Evolutionary conservation across 2,888 invertebrate genomes (phyloP).

Genomic region (Ectemnius cavifrons): DNA sequence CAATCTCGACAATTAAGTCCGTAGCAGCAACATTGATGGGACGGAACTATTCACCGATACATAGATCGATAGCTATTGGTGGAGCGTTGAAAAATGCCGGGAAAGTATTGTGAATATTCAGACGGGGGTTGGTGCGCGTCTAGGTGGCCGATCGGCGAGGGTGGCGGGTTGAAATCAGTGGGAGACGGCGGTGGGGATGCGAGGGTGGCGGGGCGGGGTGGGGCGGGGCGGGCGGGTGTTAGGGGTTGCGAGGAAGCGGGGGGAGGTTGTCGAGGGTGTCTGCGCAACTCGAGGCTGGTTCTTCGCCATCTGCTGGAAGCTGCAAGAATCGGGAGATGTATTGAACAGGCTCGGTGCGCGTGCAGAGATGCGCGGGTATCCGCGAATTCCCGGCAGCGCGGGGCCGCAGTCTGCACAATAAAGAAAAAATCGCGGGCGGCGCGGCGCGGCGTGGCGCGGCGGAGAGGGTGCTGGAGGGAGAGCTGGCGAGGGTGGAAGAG

Average conservation of each 20-base stretch:
- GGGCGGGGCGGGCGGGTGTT: not conserved
- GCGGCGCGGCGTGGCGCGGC: not conserved
- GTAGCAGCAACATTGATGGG: too few relatives aligned
- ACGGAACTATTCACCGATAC: too few relatives aligned
- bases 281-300: slow-evolving; percentile 54
- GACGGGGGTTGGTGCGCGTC: not conserved
- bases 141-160: not conserved
- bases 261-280: slow-evolving; percentile 22
- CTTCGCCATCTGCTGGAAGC: slow-evolving; percentile 77
- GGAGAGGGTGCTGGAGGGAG: slow-evolving; percentile 46
- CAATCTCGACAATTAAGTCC: too few relatives aligned
- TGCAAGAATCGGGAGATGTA: slow-evolving; percentile 73
- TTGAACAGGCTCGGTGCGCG: slow-evolving; percentile 78
- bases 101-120: not conserved
- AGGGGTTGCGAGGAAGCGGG: not conserved
- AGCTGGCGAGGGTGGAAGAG: slow-evolving; percentile 25
- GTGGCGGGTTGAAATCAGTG: not conserved
- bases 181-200: not conserved
- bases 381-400: slow-evolving; percentile 68
- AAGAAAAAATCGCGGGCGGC: slow-evolving; percentile 54
- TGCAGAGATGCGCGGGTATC: slow-evolving; percentile 75
- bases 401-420: slow-evolving; percentile 74
- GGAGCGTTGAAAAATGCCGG: too few relatives aligned
- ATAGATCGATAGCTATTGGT: too few relatives aligned
- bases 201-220: not conserved